Base-by-base conservation (phyloP, 2,113 vertebrate genomes). In the Gyps fulvus region DNA sequence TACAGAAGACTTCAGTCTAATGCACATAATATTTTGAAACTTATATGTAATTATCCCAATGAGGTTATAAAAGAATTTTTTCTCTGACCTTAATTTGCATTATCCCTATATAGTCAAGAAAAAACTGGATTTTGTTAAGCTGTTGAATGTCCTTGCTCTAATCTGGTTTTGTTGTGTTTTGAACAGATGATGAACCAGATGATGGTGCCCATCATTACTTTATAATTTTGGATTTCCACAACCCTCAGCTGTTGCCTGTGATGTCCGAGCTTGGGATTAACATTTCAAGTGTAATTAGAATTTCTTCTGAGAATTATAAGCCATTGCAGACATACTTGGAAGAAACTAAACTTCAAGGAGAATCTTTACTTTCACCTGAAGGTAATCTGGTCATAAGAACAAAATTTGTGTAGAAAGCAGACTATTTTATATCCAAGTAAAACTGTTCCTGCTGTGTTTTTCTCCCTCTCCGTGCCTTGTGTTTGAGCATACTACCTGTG, bases 181-280 rank as follows among this genome's bases (percentile, higher is more conserved):
- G 71, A 87, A 82, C 96, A 99, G 99, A 99, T 59, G 99, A 99
- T 89, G 99, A 99, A 97, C 99, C 99, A 83, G 98, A 98, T 22
- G 98, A 99, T 63, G 99, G 99, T 70, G 99, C 99, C 87, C 98
- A 99, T 45, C 98, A 98, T 96, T 99, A 99, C 96, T 95, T 99
- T 95, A 97, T 99, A 78, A 92, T 99, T 34, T 65, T 98, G 94
- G 99, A 98, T 84, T 99, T 99, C 93, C 90, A 98, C 63, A 97
- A 98, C 87, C 98, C 98, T 31, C 98, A 98, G 69, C 97, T 99
- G 22, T 94, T 99, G 63, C 94, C 90, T 8, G 96, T 98, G 25
- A 98, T 99, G 76, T 96, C 97, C 58, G 97, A 98, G 8, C 96
- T 99, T 45, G 99, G 98, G 34, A 90, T 99, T 49, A 97, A 98